These are phyloP conservation scores for Nothocercus nigrocapillus DNA, from an alignment of 2,113 vertebrate genomes.

Conservation along the genomic window DNA sequence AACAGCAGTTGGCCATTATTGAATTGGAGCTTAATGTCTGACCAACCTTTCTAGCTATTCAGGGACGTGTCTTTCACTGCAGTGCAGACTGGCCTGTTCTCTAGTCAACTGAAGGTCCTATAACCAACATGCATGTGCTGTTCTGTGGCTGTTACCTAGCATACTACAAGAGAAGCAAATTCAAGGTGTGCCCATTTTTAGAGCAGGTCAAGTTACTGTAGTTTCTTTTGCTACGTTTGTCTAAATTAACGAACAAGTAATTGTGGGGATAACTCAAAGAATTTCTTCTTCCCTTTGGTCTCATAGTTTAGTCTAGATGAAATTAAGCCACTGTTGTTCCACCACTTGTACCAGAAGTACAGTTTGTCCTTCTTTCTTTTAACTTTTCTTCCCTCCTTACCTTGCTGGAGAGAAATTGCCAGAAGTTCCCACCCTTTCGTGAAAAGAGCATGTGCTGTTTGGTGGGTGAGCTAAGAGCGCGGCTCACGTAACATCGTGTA, in stretches of 20 bases:
- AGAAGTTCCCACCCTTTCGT: not conserved
- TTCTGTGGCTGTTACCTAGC: not conserved
- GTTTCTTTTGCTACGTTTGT: not conserved
- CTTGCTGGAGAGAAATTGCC: not conserved
- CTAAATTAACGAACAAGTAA: not conserved
- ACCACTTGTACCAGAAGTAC: not conserved
- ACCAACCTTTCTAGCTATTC: not conserved
- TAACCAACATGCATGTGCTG: not conserved
- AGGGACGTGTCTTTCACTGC: not conserved
- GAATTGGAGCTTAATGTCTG: not conserved
- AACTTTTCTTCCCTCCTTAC: not conserved
- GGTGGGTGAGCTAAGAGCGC: not conserved
- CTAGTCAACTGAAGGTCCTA: not conserved
- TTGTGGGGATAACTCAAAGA: not conserved
- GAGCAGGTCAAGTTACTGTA: not conserved
- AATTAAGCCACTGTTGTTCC: not conserved
- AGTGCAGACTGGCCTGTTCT: not conserved
- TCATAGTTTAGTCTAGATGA: not conserved
- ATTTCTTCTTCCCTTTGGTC: not conserved
- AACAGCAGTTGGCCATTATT: accelerated
- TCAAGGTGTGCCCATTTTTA: not conserved
- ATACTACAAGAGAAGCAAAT: not conserved
- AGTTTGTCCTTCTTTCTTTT: not conserved
- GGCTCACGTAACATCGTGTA: accelerated
- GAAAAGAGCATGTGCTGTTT: not conserved